Evolutionary conservation across 2,113 vertebrate species (phyloP).

Genomic region (Bothrops jararaca): DNA sequence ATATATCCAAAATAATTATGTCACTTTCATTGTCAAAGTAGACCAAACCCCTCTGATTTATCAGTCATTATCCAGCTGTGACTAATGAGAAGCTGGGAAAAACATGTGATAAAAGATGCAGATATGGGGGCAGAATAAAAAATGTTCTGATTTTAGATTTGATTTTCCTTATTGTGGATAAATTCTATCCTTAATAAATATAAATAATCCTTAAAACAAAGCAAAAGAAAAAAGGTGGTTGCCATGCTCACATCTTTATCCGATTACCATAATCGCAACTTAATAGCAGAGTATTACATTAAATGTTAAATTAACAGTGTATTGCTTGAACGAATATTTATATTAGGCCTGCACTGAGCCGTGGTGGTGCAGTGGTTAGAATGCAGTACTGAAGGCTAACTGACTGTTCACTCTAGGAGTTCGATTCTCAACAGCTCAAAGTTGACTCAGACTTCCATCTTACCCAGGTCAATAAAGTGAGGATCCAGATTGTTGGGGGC

Average conservation of each 20-base stretch:
- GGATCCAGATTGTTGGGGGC: no score
- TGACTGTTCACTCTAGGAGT: no score
- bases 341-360: neutral
- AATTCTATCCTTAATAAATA: neutral
- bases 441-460: no score
- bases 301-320: neutral
- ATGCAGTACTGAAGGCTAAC: no score
- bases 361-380: no score
- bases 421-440: no score
- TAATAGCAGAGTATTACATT: neutral
- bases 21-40: neutral
- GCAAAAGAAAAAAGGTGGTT: neutral
- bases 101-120: neutral
- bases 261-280: neutral
- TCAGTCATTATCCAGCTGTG: neutral
- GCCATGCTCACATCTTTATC: neutral
- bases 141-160: neutral
- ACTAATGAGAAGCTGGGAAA: neutral
- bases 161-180: neutral
- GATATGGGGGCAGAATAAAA: neutral
- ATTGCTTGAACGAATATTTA: neutral
- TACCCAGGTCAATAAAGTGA: no score
- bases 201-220: neutral
- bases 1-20: neutral
- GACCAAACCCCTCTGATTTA: neutral